Percentiles rank a stretch among this genome's conserved stretches.
phyloP scores from a whole-genome alignment of 2,888 invertebrate genomes.

The Lucinisca nassula region DNA sequence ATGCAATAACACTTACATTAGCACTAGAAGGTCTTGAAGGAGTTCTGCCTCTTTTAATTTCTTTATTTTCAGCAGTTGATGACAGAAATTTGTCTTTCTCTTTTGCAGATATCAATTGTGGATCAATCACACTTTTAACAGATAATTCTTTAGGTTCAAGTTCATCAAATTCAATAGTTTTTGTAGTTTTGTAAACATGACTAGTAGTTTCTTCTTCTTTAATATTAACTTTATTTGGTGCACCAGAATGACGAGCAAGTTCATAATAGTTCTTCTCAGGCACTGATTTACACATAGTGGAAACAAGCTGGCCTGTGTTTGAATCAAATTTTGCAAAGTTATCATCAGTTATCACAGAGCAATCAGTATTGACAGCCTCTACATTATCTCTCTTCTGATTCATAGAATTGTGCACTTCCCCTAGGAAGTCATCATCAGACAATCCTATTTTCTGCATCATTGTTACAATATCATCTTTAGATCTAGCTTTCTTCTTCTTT shows the following conservation, averaged over 20 bases:
- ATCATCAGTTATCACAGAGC: not conserved
- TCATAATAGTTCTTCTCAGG: constrained; percentile 76
- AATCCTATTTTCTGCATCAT: constrained; percentile 72
- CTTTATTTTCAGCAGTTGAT: constrained; percentile 39
- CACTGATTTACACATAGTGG: constrained; percentile 72
- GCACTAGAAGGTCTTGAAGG: constrained; percentile 68
- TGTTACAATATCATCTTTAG: constrained; percentile 72
- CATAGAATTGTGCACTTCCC: not conserved
- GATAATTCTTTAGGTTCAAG: constrained; percentile 69
- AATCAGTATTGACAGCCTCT: not conserved
- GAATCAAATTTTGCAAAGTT: not conserved
- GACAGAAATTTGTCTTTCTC: constrained; percentile 63
- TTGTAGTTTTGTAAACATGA: constrained; percentile 72
- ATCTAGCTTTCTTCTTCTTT: constrained; percentile 40
- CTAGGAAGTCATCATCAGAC: constrained; percentile 54
- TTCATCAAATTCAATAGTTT: constrained; percentile 74
- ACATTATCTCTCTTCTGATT: constrained; percentile 22
- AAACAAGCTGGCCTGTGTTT: not conserved
- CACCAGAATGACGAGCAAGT: constrained; percentile 66
- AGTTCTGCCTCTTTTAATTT: constrained; percentile 47
- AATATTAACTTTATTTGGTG: constrained; percentile 36
- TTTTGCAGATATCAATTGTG: constrained; percentile 43
- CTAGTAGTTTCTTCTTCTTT: not conserved
- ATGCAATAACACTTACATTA: constrained; percentile 50
- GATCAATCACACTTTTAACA: constrained; percentile 70